These are phyloP conservation scores for Pontoporia blainvillei DNA, from an alignment of 2,113 vertebrate genomes.

Conservation along the genomic window DNA sequence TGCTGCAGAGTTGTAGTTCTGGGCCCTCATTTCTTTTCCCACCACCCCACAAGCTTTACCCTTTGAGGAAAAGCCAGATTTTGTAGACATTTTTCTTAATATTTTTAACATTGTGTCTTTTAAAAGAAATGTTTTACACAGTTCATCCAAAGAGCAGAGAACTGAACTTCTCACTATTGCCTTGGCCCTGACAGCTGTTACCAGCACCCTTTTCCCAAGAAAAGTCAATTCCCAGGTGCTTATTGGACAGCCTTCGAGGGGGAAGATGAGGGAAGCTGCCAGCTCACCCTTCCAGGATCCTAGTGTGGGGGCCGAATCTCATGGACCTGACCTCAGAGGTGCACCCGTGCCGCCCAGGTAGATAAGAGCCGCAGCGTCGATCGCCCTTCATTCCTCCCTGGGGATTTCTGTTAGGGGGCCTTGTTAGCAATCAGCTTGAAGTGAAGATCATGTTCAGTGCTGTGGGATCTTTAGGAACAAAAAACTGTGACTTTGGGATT, in stretches of 20 bases:
- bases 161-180: slow-evolving; percentile 73
- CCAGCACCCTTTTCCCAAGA: slow-evolving; percentile 77
- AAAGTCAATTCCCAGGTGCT: slow-evolving; percentile 72
- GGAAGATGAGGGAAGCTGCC: slow-evolving; percentile 65
- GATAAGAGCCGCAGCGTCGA: not conserved
- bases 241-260: slow-evolving; percentile 62
- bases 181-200: slow-evolving; percentile 81
- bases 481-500: slow-evolving; percentile 70
- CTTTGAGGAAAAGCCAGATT: slow-evolving; percentile 76
- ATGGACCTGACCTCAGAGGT: slow-evolving; percentile 57
- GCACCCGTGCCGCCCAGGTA: slow-evolving; percentile 26
- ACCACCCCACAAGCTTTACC: slow-evolving; percentile 69
- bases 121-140: slow-evolving; percentile 77
- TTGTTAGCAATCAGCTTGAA: slow-evolving; percentile 48
- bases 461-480: slow-evolving; percentile 71
- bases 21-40: slow-evolving; percentile 63
- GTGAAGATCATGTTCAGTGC: slow-evolving; percentile 68
- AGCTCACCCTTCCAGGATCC: slow-evolving; percentile 52
- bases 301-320: slow-evolving; percentile 47
- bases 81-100: slow-evolving; percentile 79
- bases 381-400: slow-evolving; percentile 25
- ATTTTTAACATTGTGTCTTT: slow-evolving; percentile 81
- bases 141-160: slow-evolving; percentile 80
- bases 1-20: slow-evolving; percentile 70
- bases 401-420: slow-evolving; percentile 43